Conservation (phyloP, 2,113 vertebrate species). For the Aleadryas rufinucha region DNA sequence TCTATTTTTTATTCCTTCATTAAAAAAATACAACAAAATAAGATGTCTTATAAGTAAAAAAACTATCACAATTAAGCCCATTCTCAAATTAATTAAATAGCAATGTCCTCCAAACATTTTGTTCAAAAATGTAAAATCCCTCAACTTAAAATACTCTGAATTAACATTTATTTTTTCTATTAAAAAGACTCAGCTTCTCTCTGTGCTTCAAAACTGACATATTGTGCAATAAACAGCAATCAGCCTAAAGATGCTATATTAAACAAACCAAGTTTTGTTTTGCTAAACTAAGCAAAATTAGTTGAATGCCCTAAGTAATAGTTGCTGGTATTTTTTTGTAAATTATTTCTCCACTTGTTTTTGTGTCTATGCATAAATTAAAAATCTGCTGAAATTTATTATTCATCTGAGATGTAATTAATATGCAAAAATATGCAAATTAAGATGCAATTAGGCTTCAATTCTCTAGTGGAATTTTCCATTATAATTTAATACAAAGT, state of each 20-base stretch:
- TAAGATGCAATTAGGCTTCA: conserved; percentile 99
- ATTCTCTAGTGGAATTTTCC: conserved; percentile 99
- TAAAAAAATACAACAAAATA: conserved; percentile 41
- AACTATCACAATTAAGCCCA: conserved; percentile 46
- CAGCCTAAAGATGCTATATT: conserved; percentile 79
- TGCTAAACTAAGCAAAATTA: conserved; percentile 94
- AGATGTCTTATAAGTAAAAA: conserved; percentile 45
- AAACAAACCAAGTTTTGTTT: conserved; percentile 87
- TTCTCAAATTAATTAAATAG: conserved; percentile 68
- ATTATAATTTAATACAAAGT: conserved; percentile 99
- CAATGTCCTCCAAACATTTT: conserved; percentile 64
- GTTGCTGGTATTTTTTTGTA: conserved; percentile 87
- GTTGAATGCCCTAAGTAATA: conserved; percentile 94
- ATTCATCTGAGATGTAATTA: conserved; percentile 99
- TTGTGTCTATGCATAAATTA: conserved; percentile 99
- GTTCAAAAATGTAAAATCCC: conserved; percentile 62
- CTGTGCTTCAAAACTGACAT: conserved; percentile 75
- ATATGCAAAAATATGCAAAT: conserved; percentile 99
- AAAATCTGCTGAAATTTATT: conserved; percentile 99
- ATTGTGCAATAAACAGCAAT: conserved; percentile 82
- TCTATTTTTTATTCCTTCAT: conserved; percentile 36
- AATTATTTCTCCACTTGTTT: conserved; percentile 98
- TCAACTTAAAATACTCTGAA: conserved; percentile 70
- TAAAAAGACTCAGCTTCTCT: conserved; percentile 67
- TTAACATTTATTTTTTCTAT: conserved; percentile 71